These are phyloP conservation scores for Myzus persicae DNA, from an alignment of 1,140 invertebrate species.

Conservation along the genomic window DNA sequence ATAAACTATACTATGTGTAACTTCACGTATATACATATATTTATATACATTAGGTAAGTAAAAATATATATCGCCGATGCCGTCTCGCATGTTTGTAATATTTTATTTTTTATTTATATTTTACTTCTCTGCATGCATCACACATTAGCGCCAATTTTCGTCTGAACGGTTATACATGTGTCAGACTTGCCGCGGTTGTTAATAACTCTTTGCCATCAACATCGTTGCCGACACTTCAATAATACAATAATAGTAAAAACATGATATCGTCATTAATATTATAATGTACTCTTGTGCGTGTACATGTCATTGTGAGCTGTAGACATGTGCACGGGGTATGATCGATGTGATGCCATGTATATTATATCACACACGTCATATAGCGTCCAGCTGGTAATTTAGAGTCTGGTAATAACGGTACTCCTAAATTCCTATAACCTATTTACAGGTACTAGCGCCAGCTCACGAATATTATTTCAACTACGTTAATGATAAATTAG, in stretches of 20 bases:
- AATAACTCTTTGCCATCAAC: neutral
- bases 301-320: neutral
- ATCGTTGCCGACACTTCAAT: neutral
- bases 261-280: constrained; percentile 13
- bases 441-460: neutral
- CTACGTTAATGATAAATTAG: neutral
- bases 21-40: no score
- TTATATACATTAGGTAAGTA: constrained; percentile 5
- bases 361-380: no score
- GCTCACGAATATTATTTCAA: neutral
- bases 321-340: neutral
- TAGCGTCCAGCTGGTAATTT: neutral
- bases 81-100: neutral
- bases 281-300: neutral
- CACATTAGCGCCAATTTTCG: neutral
- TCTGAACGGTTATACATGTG: neutral
- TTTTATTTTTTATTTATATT: neutral
- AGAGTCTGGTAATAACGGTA: neutral
- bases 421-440: neutral
- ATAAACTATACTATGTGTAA: neutral
- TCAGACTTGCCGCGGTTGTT: neutral
- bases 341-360: neutral
- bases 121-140: neutral
- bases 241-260: no score
- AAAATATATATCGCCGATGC: neutral